Percentiles rank a stretch among this genome's conserved stretches.
phyloP scores from a whole-genome alignment of 2,797 vertebrate species.

The Lithobates sylvaticus region DNA sequence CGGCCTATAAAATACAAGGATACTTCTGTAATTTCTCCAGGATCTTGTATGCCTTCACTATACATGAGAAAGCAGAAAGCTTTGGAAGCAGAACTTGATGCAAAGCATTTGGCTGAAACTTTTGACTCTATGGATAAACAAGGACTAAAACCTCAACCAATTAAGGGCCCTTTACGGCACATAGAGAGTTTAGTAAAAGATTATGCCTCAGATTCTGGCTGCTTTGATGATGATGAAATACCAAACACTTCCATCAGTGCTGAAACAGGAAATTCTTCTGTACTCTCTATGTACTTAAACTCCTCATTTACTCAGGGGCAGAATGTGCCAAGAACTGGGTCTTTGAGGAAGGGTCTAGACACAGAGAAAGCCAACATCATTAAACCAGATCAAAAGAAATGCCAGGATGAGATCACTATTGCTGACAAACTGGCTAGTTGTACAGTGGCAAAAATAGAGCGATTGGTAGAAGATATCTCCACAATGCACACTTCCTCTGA shows the following conservation, averaged over 20 bases:
- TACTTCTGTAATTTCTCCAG: constrained; percentile 87
- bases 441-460: constrained; percentile 94
- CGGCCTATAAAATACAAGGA: constrained; percentile 94
- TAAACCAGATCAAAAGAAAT: constrained; percentile 73
- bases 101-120: constrained; percentile 91
- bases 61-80: constrained; percentile 97
- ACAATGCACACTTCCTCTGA: constrained; percentile 96
- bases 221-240: constrained; percentile 94
- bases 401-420: constrained; percentile 80
- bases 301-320: constrained; percentile 91
- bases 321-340: constrained; percentile 71
- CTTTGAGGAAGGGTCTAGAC: constrained; percentile 78
- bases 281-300: constrained; percentile 93
- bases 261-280: constrained; percentile 88
- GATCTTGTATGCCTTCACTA: constrained; percentile 93
- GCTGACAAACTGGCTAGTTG: constrained; percentile 89
- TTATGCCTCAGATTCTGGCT: constrained; percentile 96
- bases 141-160: constrained; percentile 80
- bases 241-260: constrained; percentile 87
- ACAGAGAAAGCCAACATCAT: constrained; percentile 76
- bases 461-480: constrained; percentile 93
- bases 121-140: constrained; percentile 93
- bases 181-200: constrained; percentile 94
- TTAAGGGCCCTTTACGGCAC: constrained; percentile 88
- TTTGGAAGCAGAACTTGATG: constrained; percentile 93